A percentile compares a stretch with the other conserved stretches of the same genome.
These are phyloP conservation scores for Himalopsyche anomala DNA, from an alignment of 2,888 invertebrate species.

Conservation along the genomic window DNA sequence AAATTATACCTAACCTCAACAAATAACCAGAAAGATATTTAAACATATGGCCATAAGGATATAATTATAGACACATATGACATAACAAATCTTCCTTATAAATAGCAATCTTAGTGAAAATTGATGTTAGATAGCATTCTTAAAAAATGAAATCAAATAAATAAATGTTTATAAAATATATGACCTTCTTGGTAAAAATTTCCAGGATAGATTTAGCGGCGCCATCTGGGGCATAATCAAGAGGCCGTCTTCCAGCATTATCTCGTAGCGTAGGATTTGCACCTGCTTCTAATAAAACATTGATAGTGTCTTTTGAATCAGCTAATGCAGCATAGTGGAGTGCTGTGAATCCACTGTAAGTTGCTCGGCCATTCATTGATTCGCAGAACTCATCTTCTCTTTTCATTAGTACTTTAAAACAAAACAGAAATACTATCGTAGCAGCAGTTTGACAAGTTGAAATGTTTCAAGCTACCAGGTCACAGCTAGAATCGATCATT, in stretches of 20 bases:
- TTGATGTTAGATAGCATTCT: too few relatives aligned
- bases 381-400: constrained; percentile 91
- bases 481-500: too few relatives aligned
- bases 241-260: constrained; percentile 85
- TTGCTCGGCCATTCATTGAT: constrained; percentile 82
- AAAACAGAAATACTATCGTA: constrained; percentile 41
- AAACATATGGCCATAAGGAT: too few relatives aligned
- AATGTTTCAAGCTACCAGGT: too few relatives aligned
- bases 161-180: neutral
- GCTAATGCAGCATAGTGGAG: constrained; percentile 92
- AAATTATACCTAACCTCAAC: too few relatives aligned
- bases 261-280: constrained; percentile 86
- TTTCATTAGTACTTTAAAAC: constrained; percentile 75
- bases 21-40: too few relatives aligned
- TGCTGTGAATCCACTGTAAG: constrained; percentile 90
- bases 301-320: constrained; percentile 81
- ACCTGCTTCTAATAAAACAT: constrained; percentile 83
- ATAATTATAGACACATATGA: too few relatives aligned
- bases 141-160: too few relatives aligned
- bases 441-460: neutral
- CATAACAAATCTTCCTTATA: too few relatives aligned
- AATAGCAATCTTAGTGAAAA: too few relatives aligned
- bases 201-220: constrained; percentile 80
- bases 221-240: constrained; percentile 83
- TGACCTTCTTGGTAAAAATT: constrained; percentile 74